These are phyloP conservation scores for Drosophila busckii DNA, from an alignment of 1,140 invertebrate species.

Conservation along the genomic window DNA sequence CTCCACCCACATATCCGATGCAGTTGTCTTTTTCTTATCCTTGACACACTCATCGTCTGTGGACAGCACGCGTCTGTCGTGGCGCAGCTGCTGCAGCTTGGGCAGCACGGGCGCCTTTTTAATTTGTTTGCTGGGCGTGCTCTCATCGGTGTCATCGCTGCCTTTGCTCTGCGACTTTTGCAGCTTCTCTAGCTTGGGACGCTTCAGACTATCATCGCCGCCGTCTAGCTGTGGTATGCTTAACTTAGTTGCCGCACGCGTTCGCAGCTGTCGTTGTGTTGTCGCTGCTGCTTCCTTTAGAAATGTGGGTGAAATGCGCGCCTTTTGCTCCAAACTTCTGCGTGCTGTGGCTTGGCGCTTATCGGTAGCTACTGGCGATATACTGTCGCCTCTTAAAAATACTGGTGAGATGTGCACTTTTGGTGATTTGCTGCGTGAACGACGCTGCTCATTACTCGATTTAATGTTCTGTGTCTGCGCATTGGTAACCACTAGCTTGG, in stretches of 20 bases:
- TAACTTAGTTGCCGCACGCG: constrained; percentile 19
- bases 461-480: constrained; percentile 28
- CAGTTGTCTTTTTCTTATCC: constrained; percentile 77
- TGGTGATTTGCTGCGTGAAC: constrained; percentile 64
- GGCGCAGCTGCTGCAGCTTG: constrained; percentile 52
- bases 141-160: constrained; percentile 37
- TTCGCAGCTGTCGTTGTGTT: constrained; percentile 37
- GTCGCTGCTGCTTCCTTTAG: not conserved
- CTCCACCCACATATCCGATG: constrained; percentile 90
- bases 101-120: constrained; percentile 59
- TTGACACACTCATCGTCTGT: constrained; percentile 81
- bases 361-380: not conserved
- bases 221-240: constrained; percentile 81
- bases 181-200: constrained; percentile 45
- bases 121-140: constrained; percentile 47
- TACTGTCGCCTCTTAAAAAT: constrained; percentile 34
- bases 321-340: constrained; percentile 19
- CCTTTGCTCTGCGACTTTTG: constrained; percentile 31
- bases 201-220: constrained; percentile 77
- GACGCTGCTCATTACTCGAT: constrained; percentile 5
- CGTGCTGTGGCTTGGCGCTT: not conserved
- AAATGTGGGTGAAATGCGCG: constrained; percentile 42
- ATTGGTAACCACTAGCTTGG: constrained; percentile 49
- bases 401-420: constrained; percentile 55
- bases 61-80: constrained; percentile 81